phyloP scores from a whole-genome alignment of 2,797 vertebrate genomes.

The Chromobotia macracanthus region DNA sequence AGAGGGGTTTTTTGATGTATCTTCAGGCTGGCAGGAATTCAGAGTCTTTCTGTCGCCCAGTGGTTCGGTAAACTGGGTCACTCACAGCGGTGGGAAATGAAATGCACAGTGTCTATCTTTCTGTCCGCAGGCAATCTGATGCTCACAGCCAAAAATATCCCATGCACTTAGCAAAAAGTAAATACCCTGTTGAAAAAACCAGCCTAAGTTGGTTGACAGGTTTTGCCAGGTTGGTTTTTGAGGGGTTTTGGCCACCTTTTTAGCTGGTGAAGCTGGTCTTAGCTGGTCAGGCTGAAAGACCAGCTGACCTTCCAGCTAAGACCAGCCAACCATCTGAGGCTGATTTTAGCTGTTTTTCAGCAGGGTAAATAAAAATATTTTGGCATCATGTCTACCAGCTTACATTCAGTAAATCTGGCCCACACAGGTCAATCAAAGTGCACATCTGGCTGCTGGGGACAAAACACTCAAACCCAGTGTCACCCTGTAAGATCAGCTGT shows the following conservation, averaged over 20 bases:
- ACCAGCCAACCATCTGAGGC: too few relatives aligned
- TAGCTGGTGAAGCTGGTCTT: too few relatives aligned
- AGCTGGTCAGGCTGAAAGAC: too few relatives aligned
- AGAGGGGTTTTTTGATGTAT: neutral
- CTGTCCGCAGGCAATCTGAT: constrained; percentile 31
- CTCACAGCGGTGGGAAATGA: constrained; percentile 35
- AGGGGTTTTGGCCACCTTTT: too few relatives aligned
- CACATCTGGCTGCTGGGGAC: neutral
- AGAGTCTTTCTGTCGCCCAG: constrained; percentile 11
- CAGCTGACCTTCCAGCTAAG: too few relatives aligned
- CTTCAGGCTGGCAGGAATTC: neutral
- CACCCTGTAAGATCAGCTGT: neutral
- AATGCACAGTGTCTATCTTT: constrained; percentile 32
- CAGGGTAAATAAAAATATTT: neutral
- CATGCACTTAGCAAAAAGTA: constrained; percentile 25
- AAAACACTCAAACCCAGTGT: neutral
- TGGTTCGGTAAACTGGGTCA: constrained; percentile 50
- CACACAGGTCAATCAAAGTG: constrained; percentile 20
- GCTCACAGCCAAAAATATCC: constrained; percentile 16
- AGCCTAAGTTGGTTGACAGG: too few relatives aligned
- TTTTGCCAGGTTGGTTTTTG: too few relatives aligned
- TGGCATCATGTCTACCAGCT: neutral
- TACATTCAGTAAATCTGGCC: constrained; percentile 6
- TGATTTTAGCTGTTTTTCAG: too few relatives aligned
- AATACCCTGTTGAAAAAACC: too few relatives aligned